Evolutionary conservation across 2,113 vertebrate species (phyloP), one percentile per base, ranked within the genome.

Genomic region (Callipepla squamata): DNA sequence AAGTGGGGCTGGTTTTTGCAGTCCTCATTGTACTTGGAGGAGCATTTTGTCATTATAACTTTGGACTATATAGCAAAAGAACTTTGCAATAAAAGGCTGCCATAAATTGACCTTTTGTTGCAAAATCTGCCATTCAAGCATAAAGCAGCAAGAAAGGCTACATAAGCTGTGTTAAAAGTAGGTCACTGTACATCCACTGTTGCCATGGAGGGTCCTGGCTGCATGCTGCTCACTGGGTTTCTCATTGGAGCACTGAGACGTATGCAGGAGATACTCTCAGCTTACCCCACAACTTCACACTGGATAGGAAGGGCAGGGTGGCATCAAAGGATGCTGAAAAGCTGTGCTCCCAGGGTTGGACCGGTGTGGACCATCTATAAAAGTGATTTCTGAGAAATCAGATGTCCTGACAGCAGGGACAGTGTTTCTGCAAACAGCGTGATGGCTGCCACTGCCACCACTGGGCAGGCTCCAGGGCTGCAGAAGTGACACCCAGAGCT

Each of bases 101-200:
- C 82, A 88, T 85, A 96, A 94, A 96, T 75, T 87, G 96, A 94
- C 87, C 95, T 94, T 95, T 94, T 96, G 95, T 90, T 94, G 82
- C 65, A 80, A 94, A 91, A 92, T 94, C 85, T 95, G 87, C 91
- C 91, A 92, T 92, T 96, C 89, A 92, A 94, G 94, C 94, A 96
- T 90, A 95, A 94, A 95, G 91, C 72, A 87, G 82, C 61, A 91
- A 42, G 91, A 83, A 94, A 93, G 81, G 87, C 94, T 87, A 63
- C 89, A 89, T 80, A 89, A 83, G 87, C 84, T 91, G 63, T 47
- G 70, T 47, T 69, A 63, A 87, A 96, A 96, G 90, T 96, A 96
- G 96, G 96, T 96, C 96, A 94, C 92, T 93, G 90, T 94, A 89
- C 83, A 90, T 88, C 78, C 61, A 2, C 89, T 70, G 94, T 82